phyloP scores from a whole-genome alignment of 2,113 vertebrate genomes.

The Thamnophis sirtalis region DNA sequence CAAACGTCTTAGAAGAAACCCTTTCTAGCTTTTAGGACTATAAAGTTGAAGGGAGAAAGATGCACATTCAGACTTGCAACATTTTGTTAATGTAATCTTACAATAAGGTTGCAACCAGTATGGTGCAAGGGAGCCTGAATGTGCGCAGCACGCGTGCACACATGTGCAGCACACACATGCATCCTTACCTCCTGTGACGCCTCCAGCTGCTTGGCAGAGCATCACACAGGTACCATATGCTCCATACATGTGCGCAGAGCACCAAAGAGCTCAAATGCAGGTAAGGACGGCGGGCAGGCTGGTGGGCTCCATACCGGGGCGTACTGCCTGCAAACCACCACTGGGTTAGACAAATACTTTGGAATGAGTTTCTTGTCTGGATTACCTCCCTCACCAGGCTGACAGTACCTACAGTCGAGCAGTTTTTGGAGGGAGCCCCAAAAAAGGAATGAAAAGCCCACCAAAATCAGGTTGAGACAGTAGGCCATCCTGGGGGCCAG shows the following conservation, averaged over 20 bases:
- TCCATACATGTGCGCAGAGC: too few relatives aligned
- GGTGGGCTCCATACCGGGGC: too few relatives aligned
- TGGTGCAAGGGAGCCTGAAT: too few relatives aligned
- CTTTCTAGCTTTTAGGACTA: background rate
- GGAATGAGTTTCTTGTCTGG: background rate
- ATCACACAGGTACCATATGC: too few relatives aligned
- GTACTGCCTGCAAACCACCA: too few relatives aligned
- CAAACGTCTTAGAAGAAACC: background rate
- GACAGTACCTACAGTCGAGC: background rate
- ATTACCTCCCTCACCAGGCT: background rate
- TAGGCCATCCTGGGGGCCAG: background rate
- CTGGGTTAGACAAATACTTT: background rate
- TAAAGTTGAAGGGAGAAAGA: background rate
- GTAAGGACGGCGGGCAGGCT: too few relatives aligned
- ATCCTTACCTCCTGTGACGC: too few relatives aligned
- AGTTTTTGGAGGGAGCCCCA: background rate
- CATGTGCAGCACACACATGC: too few relatives aligned
- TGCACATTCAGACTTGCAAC: background rate
- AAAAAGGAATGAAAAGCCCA: background rate
- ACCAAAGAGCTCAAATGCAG: too few relatives aligned
- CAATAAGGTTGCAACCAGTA: background rate
- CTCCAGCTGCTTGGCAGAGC: too few relatives aligned
- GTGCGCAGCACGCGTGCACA: too few relatives aligned
- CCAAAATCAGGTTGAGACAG: background rate
- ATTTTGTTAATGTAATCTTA: background rate